Base-by-base conservation (phyloP, 2,113 vertebrate genomes). In the Amblyornis subalaris region DNA sequence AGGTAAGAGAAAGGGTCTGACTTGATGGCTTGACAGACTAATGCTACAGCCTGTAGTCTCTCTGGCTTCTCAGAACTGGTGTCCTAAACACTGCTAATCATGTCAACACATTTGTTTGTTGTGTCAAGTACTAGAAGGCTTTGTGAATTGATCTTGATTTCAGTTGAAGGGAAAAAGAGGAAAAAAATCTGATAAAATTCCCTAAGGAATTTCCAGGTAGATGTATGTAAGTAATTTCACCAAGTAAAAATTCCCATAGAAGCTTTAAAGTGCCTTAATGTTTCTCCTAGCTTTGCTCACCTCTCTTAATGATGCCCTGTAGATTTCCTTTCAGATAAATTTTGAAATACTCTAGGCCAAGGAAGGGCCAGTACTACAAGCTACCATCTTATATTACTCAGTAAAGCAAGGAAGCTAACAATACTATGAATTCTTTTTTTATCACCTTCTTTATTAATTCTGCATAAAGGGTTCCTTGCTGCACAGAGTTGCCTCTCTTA, bases 181-280 rank as follows among this genome's bases (percentile, higher is more conserved):
- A 54, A 83, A 79, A 85, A 82, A 62, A 50, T 65, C 36, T 67
- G 47, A 87, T 60, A 87, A 67, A 62, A 91, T 62, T 75, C 92
- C 89, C 83, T 3, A 12, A 57, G 53, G 95, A 85, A 74, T 73
- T 87, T 88, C 45, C 72, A 73, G 70, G 54, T 80, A 90, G 95
- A 96, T 65, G 7, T 88, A 93, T 90, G 75, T 71, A 72, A 94
- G 95, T 70, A 89, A 96, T 96, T 97, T 92, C 85, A 90, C 42
- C 44, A 31, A 83, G 66, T 33, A 92, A 96, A 96, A 96, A 90
- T 64, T 93, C 94, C 92, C 89, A 60, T 3, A 65, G 95, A 96
- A 94, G 82, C 91, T 91, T 93, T 93, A 61, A 96, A 86, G 22
- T 71, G 73, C 40, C 91, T 91, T 87, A 38, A 64, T 64, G 60